Conservation (phyloP, 1,140 invertebrate genomes). For the Drosophila mauritiana region DNA sequence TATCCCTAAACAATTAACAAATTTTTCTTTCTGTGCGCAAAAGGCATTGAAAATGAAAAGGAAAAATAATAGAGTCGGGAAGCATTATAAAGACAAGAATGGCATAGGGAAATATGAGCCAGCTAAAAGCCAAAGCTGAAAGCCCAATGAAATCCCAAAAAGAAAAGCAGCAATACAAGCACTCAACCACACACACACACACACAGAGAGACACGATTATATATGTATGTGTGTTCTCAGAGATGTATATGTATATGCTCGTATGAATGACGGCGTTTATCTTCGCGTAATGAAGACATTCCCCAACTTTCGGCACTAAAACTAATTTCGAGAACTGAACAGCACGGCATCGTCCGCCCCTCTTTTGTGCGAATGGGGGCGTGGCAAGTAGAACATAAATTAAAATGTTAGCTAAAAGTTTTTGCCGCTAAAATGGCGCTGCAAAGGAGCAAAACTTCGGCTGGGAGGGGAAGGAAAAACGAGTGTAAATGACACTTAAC, state of each 20-base stretch:
- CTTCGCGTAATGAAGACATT: slow-evolving; percentile 75
- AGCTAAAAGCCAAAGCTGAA: slow-evolving; percentile 7
- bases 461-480: slow-evolving; percentile 12
- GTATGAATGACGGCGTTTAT: slow-evolving; percentile 39
- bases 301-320: slow-evolving; percentile 62
- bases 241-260: slow-evolving; percentile 1
- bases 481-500: slow-evolving; percentile 81
- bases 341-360: not conserved
- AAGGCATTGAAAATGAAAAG: not conserved
- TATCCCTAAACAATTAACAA: not conserved
- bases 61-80: not conserved
- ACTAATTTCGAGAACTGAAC: slow-evolving; percentile 72
- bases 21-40: not conserved
- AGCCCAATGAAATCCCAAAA: slow-evolving; percentile 3
- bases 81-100: not conserved
- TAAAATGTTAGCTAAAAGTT: slow-evolving; percentile 81
- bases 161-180: slow-evolving; percentile 5
- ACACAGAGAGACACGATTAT: not conserved
- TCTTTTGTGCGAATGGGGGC: slow-evolving; percentile 4
- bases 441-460: slow-evolving; percentile 21
- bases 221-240: not conserved
- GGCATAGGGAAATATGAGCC: slow-evolving; percentile 6
- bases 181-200: not conserved
- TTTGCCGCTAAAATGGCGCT: slow-evolving; percentile 68
- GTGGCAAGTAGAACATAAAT: slow-evolving; percentile 66